Evolutionary conservation across 2,113 vertebrate species (phyloP).

Genomic region (Dipodomys stephensi): DNA sequence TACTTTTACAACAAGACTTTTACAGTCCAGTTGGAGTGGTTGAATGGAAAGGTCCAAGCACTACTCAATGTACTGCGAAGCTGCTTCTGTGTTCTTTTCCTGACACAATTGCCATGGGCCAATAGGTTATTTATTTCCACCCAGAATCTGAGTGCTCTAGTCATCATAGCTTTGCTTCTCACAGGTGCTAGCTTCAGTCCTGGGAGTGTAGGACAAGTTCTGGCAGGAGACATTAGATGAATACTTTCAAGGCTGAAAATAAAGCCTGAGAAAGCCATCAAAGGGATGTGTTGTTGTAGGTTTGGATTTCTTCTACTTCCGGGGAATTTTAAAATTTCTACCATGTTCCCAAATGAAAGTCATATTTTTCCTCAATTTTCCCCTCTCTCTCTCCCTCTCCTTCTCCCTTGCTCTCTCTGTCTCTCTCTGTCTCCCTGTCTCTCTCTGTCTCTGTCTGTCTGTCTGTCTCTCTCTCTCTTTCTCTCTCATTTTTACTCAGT

Average conservation of each 20-base stretch:
- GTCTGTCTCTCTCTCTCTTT: neutral
- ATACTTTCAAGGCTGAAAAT: constrained; percentile 65
- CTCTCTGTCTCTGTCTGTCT: too few relatives aligned
- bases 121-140: constrained; percentile 27
- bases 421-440: too few relatives aligned
- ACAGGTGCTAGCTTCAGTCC: constrained; percentile 59
- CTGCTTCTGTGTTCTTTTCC: constrained; percentile 35
- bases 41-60: neutral
- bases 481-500: constrained; percentile 47
- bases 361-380: too few relatives aligned
- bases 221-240: neutral
- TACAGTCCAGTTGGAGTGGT: neutral
- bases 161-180: constrained; percentile 36
- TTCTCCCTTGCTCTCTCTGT: too few relatives aligned
- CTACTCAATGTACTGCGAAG: constrained; percentile 2
- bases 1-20: neutral
- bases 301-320: constrained; percentile 63
- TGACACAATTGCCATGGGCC: constrained; percentile 47
- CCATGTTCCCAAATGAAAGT: constrained; percentile 64
- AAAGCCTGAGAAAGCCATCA: constrained; percentile 62
- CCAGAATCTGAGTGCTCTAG: constrained; percentile 32
- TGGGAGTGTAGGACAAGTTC: constrained; percentile 28
- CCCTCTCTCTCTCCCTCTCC: too few relatives aligned
- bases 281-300: constrained; percentile 64
- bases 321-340: constrained; percentile 74